These are phyloP conservation scores for Lethrus apterus DNA, from an alignment of 1,140 invertebrate genomes.

Conservation along the genomic window DNA sequence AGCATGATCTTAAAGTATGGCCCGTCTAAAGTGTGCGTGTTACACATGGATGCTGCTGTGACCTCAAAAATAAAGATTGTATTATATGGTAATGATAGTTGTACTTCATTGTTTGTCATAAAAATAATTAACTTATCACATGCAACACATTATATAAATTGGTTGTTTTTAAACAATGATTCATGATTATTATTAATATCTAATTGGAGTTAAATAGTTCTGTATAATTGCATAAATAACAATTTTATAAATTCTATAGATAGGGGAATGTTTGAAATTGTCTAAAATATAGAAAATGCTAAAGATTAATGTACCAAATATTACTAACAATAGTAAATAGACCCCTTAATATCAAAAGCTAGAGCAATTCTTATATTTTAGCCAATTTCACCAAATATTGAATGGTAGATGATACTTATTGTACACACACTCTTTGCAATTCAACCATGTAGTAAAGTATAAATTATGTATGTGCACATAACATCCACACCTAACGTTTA, in stretches of 20 bases:
- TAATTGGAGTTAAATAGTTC: conserved; percentile 12
- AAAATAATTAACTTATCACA: too few species aligned
- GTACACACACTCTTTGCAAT: conserved; percentile 27
- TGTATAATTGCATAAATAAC: conserved; percentile 29
- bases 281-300: neutral
- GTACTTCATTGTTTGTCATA: too few species aligned
- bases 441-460: conserved; percentile 34
- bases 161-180: too few species aligned
- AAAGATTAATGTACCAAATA: neutral
- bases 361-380: conserved; percentile 9
- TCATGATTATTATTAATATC: too few species aligned
- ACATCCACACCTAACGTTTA: too few species aligned
- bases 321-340: neutral
- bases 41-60: too few species aligned
- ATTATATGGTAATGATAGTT: too few species aligned
- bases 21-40: too few species aligned
- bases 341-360: conserved; percentile 10
- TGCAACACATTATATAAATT: too few species aligned
- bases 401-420: too few species aligned
- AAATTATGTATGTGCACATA: conserved; percentile 38
- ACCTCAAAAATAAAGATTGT: too few species aligned
- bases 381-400: conserved; percentile 5
- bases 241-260: conserved; percentile 32
- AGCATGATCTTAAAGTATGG: too few species aligned
- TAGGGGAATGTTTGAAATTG: conserved; percentile 19